Evolutionary conservation across 1,140 invertebrate genomes (phyloP).

Genomic region (Macrosteles quadrilineatus): DNA sequence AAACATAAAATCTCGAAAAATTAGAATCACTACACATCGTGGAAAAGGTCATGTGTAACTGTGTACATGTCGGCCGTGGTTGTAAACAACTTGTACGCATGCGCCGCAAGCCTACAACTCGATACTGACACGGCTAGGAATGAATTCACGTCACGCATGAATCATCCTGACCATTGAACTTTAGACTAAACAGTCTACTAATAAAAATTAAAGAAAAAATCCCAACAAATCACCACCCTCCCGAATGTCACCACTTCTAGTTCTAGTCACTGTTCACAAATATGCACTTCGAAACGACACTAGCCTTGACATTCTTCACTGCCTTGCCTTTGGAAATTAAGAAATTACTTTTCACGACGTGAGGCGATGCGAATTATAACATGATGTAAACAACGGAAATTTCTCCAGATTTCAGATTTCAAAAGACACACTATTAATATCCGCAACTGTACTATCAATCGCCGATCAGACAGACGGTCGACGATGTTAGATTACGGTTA

Average conservation of each 20-base stretch:
- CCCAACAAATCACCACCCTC: background rate
- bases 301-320: conserved; percentile 36
- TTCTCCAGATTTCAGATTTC: background rate
- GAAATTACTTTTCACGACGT: background rate
- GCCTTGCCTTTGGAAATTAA: conserved; percentile 8
- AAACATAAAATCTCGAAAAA: conserved; percentile 22
- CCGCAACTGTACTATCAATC: conserved; percentile 14
- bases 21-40: conserved; percentile 44
- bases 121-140: conserved; percentile 40
- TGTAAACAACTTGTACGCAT: conserved; percentile 53
- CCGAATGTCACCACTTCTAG: too few relatives aligned
- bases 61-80: conserved; percentile 41
- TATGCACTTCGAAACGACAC: background rate
- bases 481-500: conserved; percentile 29
- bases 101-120: conserved; percentile 50
- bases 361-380: background rate
- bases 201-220: background rate
- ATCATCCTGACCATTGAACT: conserved; percentile 35
- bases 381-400: background rate
- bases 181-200: background rate
- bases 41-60: conserved; percentile 47
- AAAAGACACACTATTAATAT: background rate
- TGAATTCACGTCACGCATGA: conserved; percentile 37
- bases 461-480: conserved; percentile 1
- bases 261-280: background rate